Evolutionary conservation across 1,140 invertebrate species (phyloP).

Genomic region (Centruroides vittatus): DNA sequence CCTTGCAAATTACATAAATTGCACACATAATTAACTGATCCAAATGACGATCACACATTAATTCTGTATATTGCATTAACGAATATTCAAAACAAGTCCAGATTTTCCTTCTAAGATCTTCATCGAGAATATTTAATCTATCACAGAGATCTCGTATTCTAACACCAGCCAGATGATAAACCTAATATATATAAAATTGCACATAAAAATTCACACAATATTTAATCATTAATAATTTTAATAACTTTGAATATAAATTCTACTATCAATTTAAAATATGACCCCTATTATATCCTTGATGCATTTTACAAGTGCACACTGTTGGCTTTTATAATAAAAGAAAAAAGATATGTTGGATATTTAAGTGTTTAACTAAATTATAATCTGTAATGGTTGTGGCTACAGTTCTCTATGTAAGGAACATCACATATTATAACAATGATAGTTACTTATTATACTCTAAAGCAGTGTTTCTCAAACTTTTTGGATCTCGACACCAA

Average conservation of each 20-base stretch:
- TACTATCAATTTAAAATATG: too few species aligned
- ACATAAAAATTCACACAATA: neutral
- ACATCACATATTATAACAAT: too few species aligned
- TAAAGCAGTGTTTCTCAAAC: too few species aligned
- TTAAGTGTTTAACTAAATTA: too few species aligned
- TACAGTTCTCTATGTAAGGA: too few species aligned
- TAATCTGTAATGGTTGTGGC: too few species aligned
- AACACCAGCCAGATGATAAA: conserved; percentile 80
- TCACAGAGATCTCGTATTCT: conserved; percentile 80
- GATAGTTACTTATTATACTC: too few species aligned
- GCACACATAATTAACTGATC: conserved; percentile 99
- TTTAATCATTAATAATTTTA: neutral
- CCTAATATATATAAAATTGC: conserved; percentile 36
- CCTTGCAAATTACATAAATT: conserved; percentile 89
- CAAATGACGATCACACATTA: conserved; percentile 83
- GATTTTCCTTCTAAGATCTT: conserved; percentile 67
- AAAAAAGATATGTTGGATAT: too few species aligned
- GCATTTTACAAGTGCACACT: too few species aligned
- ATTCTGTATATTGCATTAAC: conserved; percentile 61
- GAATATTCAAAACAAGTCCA: conserved; percentile 94
- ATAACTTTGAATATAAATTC: neutral
- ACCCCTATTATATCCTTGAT: too few species aligned
- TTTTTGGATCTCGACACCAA: too few species aligned
- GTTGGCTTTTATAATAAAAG: too few species aligned
- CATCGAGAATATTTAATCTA: conserved; percentile 53